Base-by-base conservation (phyloP, 2,888 invertebrate genomes). In the Vannuccia rotundouncinata region DNA sequence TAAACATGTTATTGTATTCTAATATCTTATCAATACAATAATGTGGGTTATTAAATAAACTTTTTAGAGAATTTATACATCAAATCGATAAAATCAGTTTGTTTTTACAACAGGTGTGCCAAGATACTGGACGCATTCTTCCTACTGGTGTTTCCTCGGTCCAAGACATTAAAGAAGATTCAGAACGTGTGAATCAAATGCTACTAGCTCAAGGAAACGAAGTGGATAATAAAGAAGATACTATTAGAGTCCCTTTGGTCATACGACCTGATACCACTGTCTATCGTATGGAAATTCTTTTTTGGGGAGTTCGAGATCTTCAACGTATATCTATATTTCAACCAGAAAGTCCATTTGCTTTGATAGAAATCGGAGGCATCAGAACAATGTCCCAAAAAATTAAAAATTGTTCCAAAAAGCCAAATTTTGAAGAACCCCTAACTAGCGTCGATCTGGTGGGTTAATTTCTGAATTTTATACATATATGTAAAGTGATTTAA, bases 331-430 rank as follows among this genome's bases (percentile, higher is more conserved):
- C 25, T 30, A n/a, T 31, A 59, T 13, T 31, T 1, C 77, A 31
- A 25, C 25, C 27, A 13, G 31, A 77, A 29, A 31, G 22, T 77
- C 45, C 77, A 25, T 74, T 74, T n/a, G n/a, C n/a, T n/a, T n/a
- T n/a, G n/a, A 78, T 78, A 5, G 78, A 78, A n/a, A 25, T 78
- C 25, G 78, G 13, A 5, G 78, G 78, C 2, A 66, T 28, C 22
- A 78, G 28, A 25, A 60, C 66, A 10, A 28, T 66, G 13, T 78
- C 78, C 13, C 60, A 22, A n/a, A 27, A 31, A 78, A 78, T 78
- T 22, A 59, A 27, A 59, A 66, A 78, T 22, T 30, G 31, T 28
- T 31, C 60, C 1, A 78, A 59, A 28, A 45, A 31, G 59, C 78
- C 78, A 10, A 78, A 78, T 59, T 78, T 78, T 22, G 45, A 30